These are phyloP conservation scores for Fulmarus glacialis DNA, from an alignment of 2,113 vertebrate genomes.

Conservation along the genomic window DNA sequence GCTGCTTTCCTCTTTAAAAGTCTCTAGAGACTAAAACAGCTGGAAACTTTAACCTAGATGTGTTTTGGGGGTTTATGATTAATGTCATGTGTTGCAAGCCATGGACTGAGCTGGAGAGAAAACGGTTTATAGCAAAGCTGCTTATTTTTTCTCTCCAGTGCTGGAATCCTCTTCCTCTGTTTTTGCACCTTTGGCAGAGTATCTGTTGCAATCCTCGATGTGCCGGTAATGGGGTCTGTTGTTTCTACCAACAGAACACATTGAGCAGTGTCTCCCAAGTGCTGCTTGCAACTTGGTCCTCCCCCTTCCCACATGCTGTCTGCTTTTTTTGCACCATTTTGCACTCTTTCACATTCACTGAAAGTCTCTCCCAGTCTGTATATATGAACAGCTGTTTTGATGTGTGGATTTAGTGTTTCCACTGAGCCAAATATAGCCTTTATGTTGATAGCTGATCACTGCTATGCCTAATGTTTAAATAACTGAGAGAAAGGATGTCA, in stretches of 20 bases:
- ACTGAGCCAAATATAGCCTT: neutral
- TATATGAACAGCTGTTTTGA: neutral
- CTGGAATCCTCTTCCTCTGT: neutral
- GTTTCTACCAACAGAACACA: neutral
- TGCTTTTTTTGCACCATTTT: neutral
- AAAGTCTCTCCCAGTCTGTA: neutral
- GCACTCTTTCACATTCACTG: neutral
- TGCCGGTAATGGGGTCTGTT: neutral
- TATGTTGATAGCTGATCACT: neutral
- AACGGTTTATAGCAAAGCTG: constrained; percentile 44
- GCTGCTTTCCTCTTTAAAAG: neutral
- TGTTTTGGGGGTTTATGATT: neutral
- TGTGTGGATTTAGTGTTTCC: neutral
- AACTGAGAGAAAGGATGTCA: constrained; percentile 17
- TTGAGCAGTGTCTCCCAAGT: neutral
- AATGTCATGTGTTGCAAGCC: neutral
- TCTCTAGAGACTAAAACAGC: neutral
- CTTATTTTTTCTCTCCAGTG: constrained; percentile 12
- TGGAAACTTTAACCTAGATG: constrained; percentile 31
- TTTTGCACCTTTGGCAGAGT: neutral
- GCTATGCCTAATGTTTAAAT: neutral
- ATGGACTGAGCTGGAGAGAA: neutral
- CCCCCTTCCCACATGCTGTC: neutral
- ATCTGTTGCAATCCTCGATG: neutral
- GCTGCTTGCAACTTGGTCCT: neutral